Percentiles rank a stretch among this genome's conserved stretches.
These are phyloP conservation scores for Coreius guichenoti DNA, from an alignment of 2,797 vertebrate genomes.

Conservation along the genomic window DNA sequence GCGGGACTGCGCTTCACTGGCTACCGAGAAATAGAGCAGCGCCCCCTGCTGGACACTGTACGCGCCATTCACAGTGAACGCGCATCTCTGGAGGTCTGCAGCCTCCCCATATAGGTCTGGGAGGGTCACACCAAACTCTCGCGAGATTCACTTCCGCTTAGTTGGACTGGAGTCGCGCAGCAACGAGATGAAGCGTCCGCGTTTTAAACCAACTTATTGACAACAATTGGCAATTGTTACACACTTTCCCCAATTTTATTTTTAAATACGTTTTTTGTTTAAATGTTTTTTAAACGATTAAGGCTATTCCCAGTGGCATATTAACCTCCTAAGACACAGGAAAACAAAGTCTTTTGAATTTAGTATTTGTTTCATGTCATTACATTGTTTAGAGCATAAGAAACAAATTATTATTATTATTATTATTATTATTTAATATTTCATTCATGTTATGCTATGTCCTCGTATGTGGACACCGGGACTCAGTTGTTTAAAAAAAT, in stretches of 20 bases:
- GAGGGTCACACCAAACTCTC: not conserved
- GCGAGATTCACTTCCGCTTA: not conserved
- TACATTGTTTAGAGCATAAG: too few relatives aligned
- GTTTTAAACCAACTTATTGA: not conserved
- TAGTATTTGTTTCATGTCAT: too few relatives aligned
- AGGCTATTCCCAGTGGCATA: not conserved
- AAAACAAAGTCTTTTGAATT: too few relatives aligned
- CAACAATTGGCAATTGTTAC: not conserved
- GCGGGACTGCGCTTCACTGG: constrained; percentile 45
- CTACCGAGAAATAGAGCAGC: not conserved
- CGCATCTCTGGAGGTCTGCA: constrained; percentile 26
- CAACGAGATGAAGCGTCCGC: not conserved
- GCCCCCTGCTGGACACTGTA: constrained; percentile 36
- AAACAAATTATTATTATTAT: too few relatives aligned
- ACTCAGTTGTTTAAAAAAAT: too few relatives aligned
- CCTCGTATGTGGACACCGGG: too few relatives aligned
- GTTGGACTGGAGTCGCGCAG: not conserved
- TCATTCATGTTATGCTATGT: too few relatives aligned
- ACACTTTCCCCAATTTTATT: not conserved
- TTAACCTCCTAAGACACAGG: too few relatives aligned
- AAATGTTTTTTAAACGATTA: not conserved
- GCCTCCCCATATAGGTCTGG: too few relatives aligned
- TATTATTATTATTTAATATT: too few relatives aligned
- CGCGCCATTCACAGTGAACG: not conserved
- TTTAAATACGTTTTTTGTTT: not conserved